Base-by-base conservation (phyloP, 2,113 vertebrate genomes). In the Zosterops lateralis region DNA sequence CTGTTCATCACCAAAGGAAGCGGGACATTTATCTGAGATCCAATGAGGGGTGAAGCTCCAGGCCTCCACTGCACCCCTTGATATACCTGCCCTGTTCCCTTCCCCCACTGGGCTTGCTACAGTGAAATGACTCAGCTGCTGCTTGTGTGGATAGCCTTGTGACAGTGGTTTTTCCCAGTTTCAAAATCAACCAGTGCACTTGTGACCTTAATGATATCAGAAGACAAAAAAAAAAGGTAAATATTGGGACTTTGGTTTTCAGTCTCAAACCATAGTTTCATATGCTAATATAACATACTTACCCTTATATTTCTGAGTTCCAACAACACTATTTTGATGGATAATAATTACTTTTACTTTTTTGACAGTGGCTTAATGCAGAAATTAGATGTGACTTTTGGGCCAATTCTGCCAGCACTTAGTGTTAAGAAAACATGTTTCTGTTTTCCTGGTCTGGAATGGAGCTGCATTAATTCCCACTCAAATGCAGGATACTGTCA, bases 71-170 rank as follows among this genome's bases (percentile, higher is more conserved):
- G 31, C 5, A 1, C 40, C 29, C 54, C 24, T 26, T 12, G 9
- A 1, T 1, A n/a, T 11, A 51, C 31, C 28, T 84, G 84, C 34
- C 29, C 47, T 0, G 0, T 66, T 51, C 38, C 45, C 42, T 71
- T 62, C 31, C 31, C 48, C 60, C 31, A 51, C 22, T 44, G 62
- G 54, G 36, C 68, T 84, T 70, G 68, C 73, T 74, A 94, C 84
- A 77, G 36, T n/a, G 38, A 73, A 87, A 89, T 81, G 76, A 66
- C 50, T 68, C 87, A 87, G 80, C 47, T 73, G 58, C 60, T 73
- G 54, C 64, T 73, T 2, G 1, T 70, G 44, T 20, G 34, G 54
- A 64, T 29, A 66, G 40, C 66, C 80, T 73, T 77, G 56, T 70
- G 45, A 28, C 31, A 66, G 14, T 73, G 73, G 45, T 13, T 81